These are phyloP conservation scores for Sinelater perroti DNA, from an alignment of 2,888 invertebrate genomes.

Conservation along the genomic window DNA sequence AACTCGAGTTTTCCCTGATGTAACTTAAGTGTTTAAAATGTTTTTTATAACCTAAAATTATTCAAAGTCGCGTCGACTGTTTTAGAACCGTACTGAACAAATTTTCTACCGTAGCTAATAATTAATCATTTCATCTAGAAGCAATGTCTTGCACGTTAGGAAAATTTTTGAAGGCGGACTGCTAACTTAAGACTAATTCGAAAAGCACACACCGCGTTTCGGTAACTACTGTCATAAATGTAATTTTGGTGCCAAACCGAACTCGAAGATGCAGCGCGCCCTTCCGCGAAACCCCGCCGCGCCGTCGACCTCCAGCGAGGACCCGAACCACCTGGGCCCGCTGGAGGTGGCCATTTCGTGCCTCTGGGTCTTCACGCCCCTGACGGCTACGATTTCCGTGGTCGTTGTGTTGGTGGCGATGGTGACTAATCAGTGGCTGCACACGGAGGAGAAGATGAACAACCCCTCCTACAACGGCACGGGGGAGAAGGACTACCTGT, in stretches of 20 bases:
- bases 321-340: constrained; percentile 47
- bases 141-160: too few species aligned
- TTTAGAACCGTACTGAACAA: too few species aligned
- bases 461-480: constrained; percentile 82
- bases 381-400: constrained; percentile 76
- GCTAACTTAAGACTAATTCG: too few species aligned
- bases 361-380: constrained; percentile 70
- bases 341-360: constrained; percentile 70
- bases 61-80: too few species aligned
- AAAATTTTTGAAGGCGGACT: too few species aligned
- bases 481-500: constrained; percentile 72
- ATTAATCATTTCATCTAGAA: too few species aligned
- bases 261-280: constrained; percentile 51
- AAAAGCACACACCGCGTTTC: too few species aligned
- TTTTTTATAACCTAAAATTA: too few species aligned
- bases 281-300: constrained; percentile 48
- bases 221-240: constrained; percentile 16
- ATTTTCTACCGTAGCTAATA: too few species aligned
- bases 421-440: constrained; percentile 84
- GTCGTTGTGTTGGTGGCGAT: constrained; percentile 78
- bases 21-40: too few species aligned
- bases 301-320: constrained; percentile 46
- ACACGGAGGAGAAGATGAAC: constrained; percentile 85
- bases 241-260: not conserved
- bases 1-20: too few species aligned